Percentiles rank a stretch among this genome's conserved stretches.
phyloP scores from a whole-genome alignment of 2,113 vertebrate species.

The Empidonax traillii region DNA sequence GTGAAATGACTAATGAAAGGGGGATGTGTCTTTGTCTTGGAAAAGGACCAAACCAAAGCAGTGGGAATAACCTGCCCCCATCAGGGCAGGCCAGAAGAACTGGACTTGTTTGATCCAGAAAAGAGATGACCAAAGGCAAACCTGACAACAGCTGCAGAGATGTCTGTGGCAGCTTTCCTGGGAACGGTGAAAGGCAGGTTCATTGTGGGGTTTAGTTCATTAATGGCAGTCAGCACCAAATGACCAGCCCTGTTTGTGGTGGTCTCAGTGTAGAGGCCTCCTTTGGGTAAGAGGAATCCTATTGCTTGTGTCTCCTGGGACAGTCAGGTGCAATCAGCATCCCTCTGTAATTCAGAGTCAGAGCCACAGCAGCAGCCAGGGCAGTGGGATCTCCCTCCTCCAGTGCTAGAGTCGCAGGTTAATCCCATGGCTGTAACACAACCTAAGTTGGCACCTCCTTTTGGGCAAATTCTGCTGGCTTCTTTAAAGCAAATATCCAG shows the following conservation, averaged over 20 bases:
- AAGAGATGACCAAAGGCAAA: background rate
- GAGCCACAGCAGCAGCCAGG: background rate
- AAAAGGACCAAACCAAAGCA: background rate
- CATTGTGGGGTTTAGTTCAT: accelerated
- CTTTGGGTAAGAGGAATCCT: background rate
- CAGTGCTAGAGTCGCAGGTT: background rate
- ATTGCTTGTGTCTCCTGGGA: background rate
- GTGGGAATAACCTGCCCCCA: background rate
- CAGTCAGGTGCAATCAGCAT: background rate
- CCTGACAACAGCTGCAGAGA: background rate
- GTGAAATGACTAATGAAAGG: background rate
- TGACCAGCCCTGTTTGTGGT: background rate
- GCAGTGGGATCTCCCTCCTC: background rate
- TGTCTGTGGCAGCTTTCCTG: background rate
- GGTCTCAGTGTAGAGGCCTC: background rate
- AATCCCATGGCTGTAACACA: background rate
- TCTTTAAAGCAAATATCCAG: slow-evolving; percentile 53
- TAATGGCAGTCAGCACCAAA: background rate
- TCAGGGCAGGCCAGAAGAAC: background rate
- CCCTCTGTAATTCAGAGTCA: background rate
- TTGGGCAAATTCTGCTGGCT: background rate
- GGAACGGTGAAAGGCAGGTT: background rate
- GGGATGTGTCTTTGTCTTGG: background rate
- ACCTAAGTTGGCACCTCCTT: background rate
- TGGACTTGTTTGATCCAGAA: background rate